Conservation (phyloP, 1,140 invertebrate genomes). For the Bradysia coprophila region DNA sequence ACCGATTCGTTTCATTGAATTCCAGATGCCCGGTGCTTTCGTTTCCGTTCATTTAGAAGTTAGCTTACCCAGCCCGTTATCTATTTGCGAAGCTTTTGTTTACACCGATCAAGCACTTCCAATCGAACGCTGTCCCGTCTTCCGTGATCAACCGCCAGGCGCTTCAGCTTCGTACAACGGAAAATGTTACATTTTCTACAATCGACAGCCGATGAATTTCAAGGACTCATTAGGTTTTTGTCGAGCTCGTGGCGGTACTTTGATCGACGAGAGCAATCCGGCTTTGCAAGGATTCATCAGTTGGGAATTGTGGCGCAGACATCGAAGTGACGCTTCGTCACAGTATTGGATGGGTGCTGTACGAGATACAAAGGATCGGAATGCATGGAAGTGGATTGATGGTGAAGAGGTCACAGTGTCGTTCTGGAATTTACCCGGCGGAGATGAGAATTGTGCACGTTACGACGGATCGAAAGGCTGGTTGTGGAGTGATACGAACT, state of each 20-base stretch:
- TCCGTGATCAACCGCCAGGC: constrained; percentile 78
- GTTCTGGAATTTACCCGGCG: constrained; percentile 80
- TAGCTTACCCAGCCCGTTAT: constrained; percentile 46
- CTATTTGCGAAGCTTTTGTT: constrained; percentile 89
- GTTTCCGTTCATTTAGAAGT: constrained; percentile 80
- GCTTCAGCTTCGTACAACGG: constrained; percentile 87
- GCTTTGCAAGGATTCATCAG: constrained; percentile 86
- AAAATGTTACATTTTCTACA: constrained; percentile 92
- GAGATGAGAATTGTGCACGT: constrained; percentile 67
- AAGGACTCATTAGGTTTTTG: constrained; percentile 66
- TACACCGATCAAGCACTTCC: constrained; percentile 89
- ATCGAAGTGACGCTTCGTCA: constrained; percentile 74
- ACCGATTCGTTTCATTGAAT: too few relatives aligned
- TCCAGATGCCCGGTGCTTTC: constrained; percentile 91
- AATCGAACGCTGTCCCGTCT: constrained; percentile 83
- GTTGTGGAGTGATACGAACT: constrained; percentile 89
- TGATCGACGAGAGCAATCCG: constrained; percentile 86
- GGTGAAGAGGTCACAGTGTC: constrained; percentile 76
- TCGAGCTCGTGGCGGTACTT: constrained; percentile 53
- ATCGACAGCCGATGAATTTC: constrained; percentile 66
- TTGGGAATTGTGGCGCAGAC: constrained; percentile 83
- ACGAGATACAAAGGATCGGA: constrained; percentile 54
- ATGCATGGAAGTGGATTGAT: constrained; percentile 80
- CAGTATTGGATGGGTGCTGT: constrained; percentile 92
- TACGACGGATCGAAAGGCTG: constrained; percentile 87